Evolutionary conservation across 2,888 invertebrate species (phyloP), one percentile per base, ranked within the genome.

Genomic region (Anthrax anthrax): DNA sequence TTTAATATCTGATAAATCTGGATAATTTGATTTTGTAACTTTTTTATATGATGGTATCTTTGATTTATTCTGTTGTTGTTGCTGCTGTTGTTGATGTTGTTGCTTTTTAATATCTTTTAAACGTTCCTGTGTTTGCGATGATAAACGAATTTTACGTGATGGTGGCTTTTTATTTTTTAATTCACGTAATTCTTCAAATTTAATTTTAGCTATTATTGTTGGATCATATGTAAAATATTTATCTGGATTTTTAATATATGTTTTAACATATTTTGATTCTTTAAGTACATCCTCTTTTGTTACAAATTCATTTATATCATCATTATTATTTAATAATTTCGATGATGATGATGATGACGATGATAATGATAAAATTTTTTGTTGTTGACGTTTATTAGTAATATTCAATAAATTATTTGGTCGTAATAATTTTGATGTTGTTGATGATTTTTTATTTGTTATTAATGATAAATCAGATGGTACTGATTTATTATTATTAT

Each of bases 241-340:
- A 55, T 69, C 69, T 2, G 68, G 69, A 56, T 69, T 67, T 51
- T 67, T 67, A 32, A 69, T 63, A 43, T 69, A 69, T 0, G 68
- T 68, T 49, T 65, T 66, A 3, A 69, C 68, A 57, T 63, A 69
- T 53, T 69, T 69, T 16, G 69, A 69, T 49, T 69, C 64, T 17
- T 64, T 64, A 4, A 69, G 56, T 10, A 69, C 66, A 27, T 69
- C 65, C 49, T 68, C 68, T 4, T 64, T 69, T 29, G 67, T 63
- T n/a, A 67, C 55, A 39, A 55, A 65, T 12, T 67, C 66, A n/a
- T 45, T 43, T 10, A 56, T 52, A 42, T 62, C 61, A 41, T 10
- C 14, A 2, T n/a, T 41, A 18, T 29, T 42, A 40, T 19, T 44
- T 36, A 36, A 4, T 36, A 13, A n/a, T 36, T 36, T 36, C 9